Conservation (phyloP, 2,888 invertebrate genomes). For the Drosophila testacea region DNA sequence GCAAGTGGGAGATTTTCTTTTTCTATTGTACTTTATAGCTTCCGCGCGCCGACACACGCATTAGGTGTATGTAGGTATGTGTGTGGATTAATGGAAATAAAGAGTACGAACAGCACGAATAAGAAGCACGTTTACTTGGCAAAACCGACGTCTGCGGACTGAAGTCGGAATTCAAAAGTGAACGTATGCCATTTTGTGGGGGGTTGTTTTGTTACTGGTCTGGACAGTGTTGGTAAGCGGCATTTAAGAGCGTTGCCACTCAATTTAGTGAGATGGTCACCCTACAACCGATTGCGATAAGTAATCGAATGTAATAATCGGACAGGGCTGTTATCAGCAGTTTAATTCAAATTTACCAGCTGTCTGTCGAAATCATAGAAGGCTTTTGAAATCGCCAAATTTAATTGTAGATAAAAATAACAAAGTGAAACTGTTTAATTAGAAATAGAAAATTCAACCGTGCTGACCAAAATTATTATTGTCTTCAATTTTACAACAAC, state of each 20-base stretch:
- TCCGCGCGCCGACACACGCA: conserved; percentile 60
- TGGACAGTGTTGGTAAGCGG: conserved; percentile 27
- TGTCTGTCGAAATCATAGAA: not conserved
- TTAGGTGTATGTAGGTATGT: conserved; percentile 44
- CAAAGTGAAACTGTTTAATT: not conserved
- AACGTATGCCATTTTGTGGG: conserved; percentile 36
- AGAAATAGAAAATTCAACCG: not conserved
- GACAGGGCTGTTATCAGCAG: not conserved
- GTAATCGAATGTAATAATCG: conserved; percentile 1
- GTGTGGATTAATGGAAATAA: conserved; percentile 37
- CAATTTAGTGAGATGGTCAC: conserved; percentile 23
- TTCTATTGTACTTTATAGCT: conserved; percentile 33
- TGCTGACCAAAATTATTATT: conserved; percentile 18
- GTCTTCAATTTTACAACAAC: conserved; percentile 1
- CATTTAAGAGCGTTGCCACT: conserved; percentile 32
- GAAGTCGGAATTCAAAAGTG: conserved; percentile 41
- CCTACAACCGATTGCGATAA: not conserved
- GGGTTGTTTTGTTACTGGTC: conserved; percentile 30
- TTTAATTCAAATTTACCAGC: not conserved
- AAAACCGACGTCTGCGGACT: conserved; percentile 81
- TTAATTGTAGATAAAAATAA: not conserved
- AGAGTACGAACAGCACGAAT: conserved; percentile 44
- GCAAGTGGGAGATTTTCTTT: conserved; percentile 25
- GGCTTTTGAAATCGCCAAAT: conserved; percentile 3
- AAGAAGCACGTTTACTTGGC: conserved; percentile 82